Conservation (phyloP, 23 tunicate species). For the Aplidium turbinatum region DNA sequence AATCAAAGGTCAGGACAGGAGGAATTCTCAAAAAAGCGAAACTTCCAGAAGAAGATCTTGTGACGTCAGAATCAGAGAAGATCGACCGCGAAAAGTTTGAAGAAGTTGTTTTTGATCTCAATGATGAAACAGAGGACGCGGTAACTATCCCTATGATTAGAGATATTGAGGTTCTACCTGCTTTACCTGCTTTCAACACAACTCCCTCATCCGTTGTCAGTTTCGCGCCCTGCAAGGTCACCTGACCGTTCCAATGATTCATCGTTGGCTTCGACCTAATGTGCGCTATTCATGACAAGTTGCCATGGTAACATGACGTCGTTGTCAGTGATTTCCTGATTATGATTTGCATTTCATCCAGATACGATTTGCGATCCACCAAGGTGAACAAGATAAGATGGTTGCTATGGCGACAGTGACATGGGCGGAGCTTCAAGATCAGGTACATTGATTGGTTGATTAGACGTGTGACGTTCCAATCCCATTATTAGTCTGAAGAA, state of each 20-base stretch:
- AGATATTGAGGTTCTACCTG: no score
- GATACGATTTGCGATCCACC: slow-evolving; percentile 59
- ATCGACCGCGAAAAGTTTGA: slow-evolving; percentile 40
- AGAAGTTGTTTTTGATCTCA: slow-evolving; percentile 34
- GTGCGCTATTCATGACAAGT: no score
- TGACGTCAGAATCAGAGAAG: slow-evolving; percentile 14
- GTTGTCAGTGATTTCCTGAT: no score
- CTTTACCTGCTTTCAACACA: not conserved
- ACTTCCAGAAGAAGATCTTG: slow-evolving; percentile 20
- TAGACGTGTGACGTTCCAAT: no score
- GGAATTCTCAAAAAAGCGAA: slow-evolving; percentile 79
- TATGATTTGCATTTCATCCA: no score
- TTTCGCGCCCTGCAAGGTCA: no score
- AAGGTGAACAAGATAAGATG: slow-evolving; percentile 65
- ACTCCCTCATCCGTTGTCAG: no score
- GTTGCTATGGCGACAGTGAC: slow-evolving; percentile 63
- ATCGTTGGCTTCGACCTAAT: no score
- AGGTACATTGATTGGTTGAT: slow-evolving; percentile 35
- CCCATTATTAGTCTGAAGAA: no score
- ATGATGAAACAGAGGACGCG: slow-evolving; percentile 28
- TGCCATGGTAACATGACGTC: not conserved
- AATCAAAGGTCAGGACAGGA: slow-evolving; percentile 67
- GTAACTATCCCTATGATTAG: slow-evolving; percentile 1
- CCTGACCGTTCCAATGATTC: no score
- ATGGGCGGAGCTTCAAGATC: slow-evolving; percentile 34